Base-by-base conservation (phyloP, 1,140 invertebrate species). In the Polypedilum pembai region DNA sequence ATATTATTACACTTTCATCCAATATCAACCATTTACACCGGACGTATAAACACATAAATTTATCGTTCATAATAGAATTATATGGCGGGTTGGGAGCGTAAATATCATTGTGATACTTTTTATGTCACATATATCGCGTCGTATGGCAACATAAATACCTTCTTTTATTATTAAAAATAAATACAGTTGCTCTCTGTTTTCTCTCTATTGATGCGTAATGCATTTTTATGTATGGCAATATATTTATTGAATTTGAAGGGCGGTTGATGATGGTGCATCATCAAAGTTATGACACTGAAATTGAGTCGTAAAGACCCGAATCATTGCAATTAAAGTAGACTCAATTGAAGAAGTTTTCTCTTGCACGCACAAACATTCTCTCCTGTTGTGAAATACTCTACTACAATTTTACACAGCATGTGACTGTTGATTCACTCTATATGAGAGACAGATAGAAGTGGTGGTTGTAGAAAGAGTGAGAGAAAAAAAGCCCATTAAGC, bases 21-120 rank as follows among this genome's bases (percentile, higher is more conserved):
- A 33, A 33, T 33, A 33, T 33, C 24, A 33, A 33, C 24, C 24
- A 33, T 33, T 33, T 33, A 33, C 24, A 33, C 65, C 17, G 65
- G 65, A 69, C 17, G 20, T 21, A 69, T 69, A 69, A 69, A 69
- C 65, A 69, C 65, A 69, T 69, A 69, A 69, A 69, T 69, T 69
- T 21, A 69, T 69, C 45, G 20, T 21, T 69, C 17, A 69, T 69
- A 69, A 69, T 69, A 69, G 65, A 69, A 69, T 69, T 69, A 69
- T 69, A 69, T 69, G 17, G 5, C 20, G 17, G 8, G 65, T 21
- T 33, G 24, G 1, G 24, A 69, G 17, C 65, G 18, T 69, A 69
- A 69, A 69, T 69, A 20, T 69, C 65, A 69, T 69, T 20, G 20
- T 69, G 65, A 69, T 20, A 69, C 18, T 66, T 66, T 66, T 66